phyloP scores from a whole-genome alignment of 2,888 invertebrate genomes.

The Alentia gelatinosa region DNA sequence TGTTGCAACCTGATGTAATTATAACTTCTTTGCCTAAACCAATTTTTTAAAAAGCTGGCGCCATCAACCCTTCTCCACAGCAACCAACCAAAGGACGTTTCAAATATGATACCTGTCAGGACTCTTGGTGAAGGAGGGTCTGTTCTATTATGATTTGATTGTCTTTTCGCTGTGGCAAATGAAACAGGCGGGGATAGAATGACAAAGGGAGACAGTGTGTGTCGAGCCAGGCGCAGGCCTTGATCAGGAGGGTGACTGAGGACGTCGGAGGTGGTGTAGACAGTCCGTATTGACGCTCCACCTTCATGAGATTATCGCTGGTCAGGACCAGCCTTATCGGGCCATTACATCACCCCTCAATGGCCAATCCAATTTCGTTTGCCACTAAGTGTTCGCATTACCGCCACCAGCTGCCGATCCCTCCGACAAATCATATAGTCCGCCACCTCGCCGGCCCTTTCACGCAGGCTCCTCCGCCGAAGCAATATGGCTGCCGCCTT shows the following conservation, averaged over 20 bases:
- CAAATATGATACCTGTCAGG: too few species aligned
- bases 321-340: background rate
- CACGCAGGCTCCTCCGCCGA: background rate
- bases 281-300: background rate
- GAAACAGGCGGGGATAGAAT: background rate
- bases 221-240: background rate
- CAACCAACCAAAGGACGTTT: too few species aligned
- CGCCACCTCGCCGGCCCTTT: background rate
- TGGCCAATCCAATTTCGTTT: slow-evolving; percentile 21
- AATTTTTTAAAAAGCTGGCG: too few species aligned
- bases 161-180: background rate
- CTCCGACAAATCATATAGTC: slow-evolving; percentile 22
- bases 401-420: background rate
- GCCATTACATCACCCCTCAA: slow-evolving; percentile 16
- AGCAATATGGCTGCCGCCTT: background rate
- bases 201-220: background rate
- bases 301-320: background rate
- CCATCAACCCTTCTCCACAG: too few species aligned
- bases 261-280: background rate
- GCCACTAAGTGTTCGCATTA: slow-evolving; percentile 21
- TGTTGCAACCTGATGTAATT: too few species aligned
- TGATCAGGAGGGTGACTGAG: background rate
- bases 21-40: too few species aligned
- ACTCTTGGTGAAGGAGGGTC: too few species aligned
- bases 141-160: too few species aligned